Base-by-base conservation (phyloP, 2,797 vertebrate species). In the Halcyon badia region DNA sequence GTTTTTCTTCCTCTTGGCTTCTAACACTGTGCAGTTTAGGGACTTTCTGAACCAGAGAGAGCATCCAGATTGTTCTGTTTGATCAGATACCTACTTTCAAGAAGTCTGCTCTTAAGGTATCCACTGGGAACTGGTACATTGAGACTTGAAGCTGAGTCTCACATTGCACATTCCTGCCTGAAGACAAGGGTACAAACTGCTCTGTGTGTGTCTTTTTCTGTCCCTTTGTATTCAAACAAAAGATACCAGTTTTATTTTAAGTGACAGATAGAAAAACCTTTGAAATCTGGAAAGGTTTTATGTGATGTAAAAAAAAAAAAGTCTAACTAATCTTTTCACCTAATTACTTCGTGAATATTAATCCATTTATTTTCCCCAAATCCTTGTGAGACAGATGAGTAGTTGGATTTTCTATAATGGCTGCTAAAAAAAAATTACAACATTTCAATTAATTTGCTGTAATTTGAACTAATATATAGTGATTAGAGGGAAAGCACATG, bases 171-270 rank as follows among this genome's bases (percentile, higher is more conserved):
- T 70, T 77, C 37, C 87, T 62, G 48, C 31, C 81, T 64, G 35
- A 89, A 80, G 44, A 57, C 44, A 68, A 83, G 94, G n/a, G 41
- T 56, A 66, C 11, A 70, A 58, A 81, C 33, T 75, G 49, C 30
- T 78, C 52, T 71, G 14, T 31, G 31, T 57, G 57, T 57, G 22
- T 31, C 44, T 83, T 77, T 61, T 75, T 62, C 57, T 65, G 26
- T 56, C 52, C 25, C 37, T 95, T 84, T 83, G 14, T 62, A 80
- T 57, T 95, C 52, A 75, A 86, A 68, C 48, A 88, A 81, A 94
- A 83, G 6, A 9, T 10, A 87, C 0, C 26, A 37, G n/a, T 72
- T 92, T 90, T 82, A 58, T 72, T 87, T 90, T 51, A 82, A 72
- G 39, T 80, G 49, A 58, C 31, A 78, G 48, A 69, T 0, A 73